Base-by-base conservation (phyloP, 2,888 invertebrate genomes). In the Eurytoma californica region DNA sequence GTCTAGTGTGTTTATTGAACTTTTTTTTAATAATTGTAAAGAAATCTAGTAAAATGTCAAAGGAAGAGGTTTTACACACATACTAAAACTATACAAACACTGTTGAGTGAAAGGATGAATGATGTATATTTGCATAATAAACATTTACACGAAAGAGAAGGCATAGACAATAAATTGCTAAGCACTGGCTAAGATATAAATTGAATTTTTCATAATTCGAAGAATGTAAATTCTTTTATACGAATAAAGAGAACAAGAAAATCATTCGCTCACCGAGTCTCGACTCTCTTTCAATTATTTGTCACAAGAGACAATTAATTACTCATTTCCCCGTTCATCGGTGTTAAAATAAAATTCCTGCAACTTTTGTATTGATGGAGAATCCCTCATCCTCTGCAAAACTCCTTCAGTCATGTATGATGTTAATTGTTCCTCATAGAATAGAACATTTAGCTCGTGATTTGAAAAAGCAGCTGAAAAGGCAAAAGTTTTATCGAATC, bases 351-450 rank as follows among this genome's bases (percentile, higher is more conserved):
- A 28, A 80, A 65, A 80, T 77, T 84, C 85, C 86, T 85, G 85
- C 84, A 85, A 86, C 83, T 84, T 83, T 83, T 84, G 82, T 86
- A 82, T 85, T 82, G 84, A 84, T 83, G 81, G 85, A 86, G 16
- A 68, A 39, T 53, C 24, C 18, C 83, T 85, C 84, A 82, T 84
- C 83, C 80, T 83, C 84, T 84, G 83, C 79, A 60, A 84, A 80
- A 86, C 3, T 84, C 86, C 81, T 81, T 83, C 80, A 85, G 86
- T 86, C 86, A 87, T 85, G 84, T 87, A 86, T 85, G 87, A 82
- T 89, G 88, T 89, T 88, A 86, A 88, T 86, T 89, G 89, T 89
- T 86, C 88, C 87, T 85, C 86, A 88, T 89, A 89, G 88, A 86
- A 86, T 89, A 89, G 88, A 85, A 84, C 79, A 86, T 84, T 84